phyloP scores from a whole-genome alignment of 2,888 invertebrate genomes.

The Anoplius nigerrimus region DNA sequence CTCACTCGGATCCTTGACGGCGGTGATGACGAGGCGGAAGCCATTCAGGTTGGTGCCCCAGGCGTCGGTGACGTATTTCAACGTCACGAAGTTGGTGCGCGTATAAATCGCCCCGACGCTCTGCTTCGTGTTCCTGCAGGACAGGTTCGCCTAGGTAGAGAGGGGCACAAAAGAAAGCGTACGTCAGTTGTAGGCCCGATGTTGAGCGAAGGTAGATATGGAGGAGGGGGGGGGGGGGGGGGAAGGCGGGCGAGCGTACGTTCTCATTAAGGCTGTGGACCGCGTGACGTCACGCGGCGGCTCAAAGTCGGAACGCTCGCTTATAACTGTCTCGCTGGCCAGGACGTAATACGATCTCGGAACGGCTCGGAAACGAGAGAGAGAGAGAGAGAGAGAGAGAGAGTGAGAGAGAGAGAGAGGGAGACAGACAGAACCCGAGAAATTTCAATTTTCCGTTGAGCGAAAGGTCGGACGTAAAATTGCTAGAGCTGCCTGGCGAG shows the following conservation, averaged over 20 bases:
- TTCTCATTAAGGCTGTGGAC: too few species aligned
- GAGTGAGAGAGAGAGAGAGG: too few species aligned
- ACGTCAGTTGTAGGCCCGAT: conserved; percentile 20
- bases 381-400: too few species aligned
- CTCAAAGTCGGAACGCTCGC: too few species aligned
- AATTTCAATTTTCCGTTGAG: too few species aligned
- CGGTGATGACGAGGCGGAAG: conserved; percentile 94
- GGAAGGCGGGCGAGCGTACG: conserved; percentile 8
- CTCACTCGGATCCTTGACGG: conserved; percentile 95
- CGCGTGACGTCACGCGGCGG: too few species aligned
- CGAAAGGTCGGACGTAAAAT: too few species aligned
- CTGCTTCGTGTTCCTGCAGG: conserved; percentile 93
- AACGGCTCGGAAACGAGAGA: too few species aligned
- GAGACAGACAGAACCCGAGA: background rate
- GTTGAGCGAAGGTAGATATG: conserved; percentile 5
- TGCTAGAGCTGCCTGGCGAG: too few species aligned
- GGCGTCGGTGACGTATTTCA: conserved; percentile 94
- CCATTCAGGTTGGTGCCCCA: conserved; percentile 95
- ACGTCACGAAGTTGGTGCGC: conserved; percentile 93
- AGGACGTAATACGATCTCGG: too few species aligned
- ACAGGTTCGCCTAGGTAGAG: conserved; percentile 95
- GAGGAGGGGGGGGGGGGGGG: conserved; percentile 7
- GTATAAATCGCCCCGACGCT: conserved; percentile 92
- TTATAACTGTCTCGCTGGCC: too few species aligned
- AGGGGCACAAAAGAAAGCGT: conserved; percentile 72